Evolutionary conservation across 2,113 vertebrate genomes (phyloP), one percentile per base, ranked within the genome.

Genomic region (Malurus elegans): DNA sequence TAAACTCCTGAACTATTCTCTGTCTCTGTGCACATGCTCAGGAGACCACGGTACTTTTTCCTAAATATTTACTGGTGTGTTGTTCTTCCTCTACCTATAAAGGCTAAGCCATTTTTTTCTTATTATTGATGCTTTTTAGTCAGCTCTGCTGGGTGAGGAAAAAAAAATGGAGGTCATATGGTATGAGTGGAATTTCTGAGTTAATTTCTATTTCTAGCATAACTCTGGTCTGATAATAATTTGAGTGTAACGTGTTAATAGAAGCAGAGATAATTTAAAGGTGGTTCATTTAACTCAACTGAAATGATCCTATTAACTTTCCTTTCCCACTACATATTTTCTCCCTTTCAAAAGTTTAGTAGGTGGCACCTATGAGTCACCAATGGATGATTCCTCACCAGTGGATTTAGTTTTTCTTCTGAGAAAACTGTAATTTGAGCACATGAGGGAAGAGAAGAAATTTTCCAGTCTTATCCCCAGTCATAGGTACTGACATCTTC

Each of bases 51-150:
- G 25, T 65, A 28, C 14, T 53, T 79, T 70, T 73, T 69, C n/a
- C 50, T 74, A 38, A 66, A 57, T 88, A 29, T 82, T 64, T 91
- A 50, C 50, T 67, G 23, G 14, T 3, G 0, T 74, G 18, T 44
- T 93, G 12, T 65, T 75, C 40, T 92, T 86, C 45, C 14, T 21
- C 10, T 51, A 31, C 24, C 45, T 57, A 12, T 56, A 45, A 81
- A 85, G 67, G 36, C 86, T 28, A 92, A 79, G 48, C 24, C 20
- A 38, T 85, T 60, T 95, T 47, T 96, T 94, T 80, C 47, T 95
- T 40, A 88, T 89, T 79, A 85, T 66, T 92, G 54, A 34, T 88
- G 28, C n/a, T 64, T 90, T 79, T 74, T 57, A 45, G 45, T 72
- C 65, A 72, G 40, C 42, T 57, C 19, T 89, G 57, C 24, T 86